A percentile compares a stretch with the other conserved stretches of the same genome.
Evolutionary conservation across 35 echinoderm and acorn worm species (phyloP).

Genomic region (Ophiothrix spiculata): DNA sequence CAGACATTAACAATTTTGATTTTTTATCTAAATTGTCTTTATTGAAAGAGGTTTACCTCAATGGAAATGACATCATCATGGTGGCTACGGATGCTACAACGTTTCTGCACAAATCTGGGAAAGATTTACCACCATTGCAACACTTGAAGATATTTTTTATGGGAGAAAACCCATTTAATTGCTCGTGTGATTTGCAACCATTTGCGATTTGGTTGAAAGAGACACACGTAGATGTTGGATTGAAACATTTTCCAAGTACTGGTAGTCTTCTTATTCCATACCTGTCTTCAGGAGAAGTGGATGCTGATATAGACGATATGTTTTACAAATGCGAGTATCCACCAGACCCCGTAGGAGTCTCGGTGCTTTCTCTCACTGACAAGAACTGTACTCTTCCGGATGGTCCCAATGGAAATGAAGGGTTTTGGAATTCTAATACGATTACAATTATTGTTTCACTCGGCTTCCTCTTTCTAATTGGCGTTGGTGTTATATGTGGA

Average conservation of each 20-base stretch:
- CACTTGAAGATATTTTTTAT: not conserved
- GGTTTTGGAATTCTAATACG: not conserved
- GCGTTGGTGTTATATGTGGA: too few relatives aligned
- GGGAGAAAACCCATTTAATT: slow-evolving; percentile 26
- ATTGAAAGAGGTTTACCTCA: not conserved
- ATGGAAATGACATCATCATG: slow-evolving; percentile 3
- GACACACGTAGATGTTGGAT: not conserved
- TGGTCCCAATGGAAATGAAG: not conserved
- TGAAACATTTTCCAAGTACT: not conserved
- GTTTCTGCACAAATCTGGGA: too few relatives aligned
- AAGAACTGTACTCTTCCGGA: not conserved
- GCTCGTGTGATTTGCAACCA: slow-evolving; percentile 8
- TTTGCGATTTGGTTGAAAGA: slow-evolving; percentile 14
- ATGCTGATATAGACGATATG: not conserved
- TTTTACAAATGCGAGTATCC: not conserved
- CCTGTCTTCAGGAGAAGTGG: not conserved
- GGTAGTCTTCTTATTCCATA: not conserved
- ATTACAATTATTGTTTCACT: not conserved
- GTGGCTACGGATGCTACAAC: not conserved
- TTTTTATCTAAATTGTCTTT: not conserved
- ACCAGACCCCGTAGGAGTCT: not conserved
- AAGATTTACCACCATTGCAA: not conserved
- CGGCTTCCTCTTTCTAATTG: not conserved
- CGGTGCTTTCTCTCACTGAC: not conserved
- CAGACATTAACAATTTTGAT: not conserved